Conservation (phyloP, 2,888 invertebrate genomes). For the Ditula angustiorana region DNA sequence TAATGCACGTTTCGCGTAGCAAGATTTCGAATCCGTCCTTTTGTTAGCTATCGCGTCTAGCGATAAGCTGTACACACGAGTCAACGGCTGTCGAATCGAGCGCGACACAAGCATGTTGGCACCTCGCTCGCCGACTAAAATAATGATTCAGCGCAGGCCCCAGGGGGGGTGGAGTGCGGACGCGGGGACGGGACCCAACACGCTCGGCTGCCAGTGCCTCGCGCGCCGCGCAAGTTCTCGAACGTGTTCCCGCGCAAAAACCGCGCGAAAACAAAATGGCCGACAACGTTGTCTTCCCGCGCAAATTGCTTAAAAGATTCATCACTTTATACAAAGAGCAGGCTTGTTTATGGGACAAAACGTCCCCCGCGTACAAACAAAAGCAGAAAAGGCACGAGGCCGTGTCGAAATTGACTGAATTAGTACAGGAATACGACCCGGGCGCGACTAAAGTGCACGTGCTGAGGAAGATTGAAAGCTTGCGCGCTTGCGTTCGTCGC, state of each 20-base stretch:
- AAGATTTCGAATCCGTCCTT: neutral
- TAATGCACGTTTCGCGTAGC: neutral
- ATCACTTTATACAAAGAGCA: slow-evolving; percentile 65
- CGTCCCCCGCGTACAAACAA: slow-evolving; percentile 61
- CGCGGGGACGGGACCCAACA: slow-evolving; percentile 27
- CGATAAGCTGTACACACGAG: slow-evolving; percentile 30
- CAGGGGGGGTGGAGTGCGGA: slow-evolving; percentile 16
- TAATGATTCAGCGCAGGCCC: slow-evolving; percentile 23
- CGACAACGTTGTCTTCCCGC: slow-evolving; percentile 67
- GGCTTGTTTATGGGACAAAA: slow-evolving; percentile 70
- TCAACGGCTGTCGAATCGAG: slow-evolving; percentile 21
- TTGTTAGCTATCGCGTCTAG: neutral
- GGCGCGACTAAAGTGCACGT: slow-evolving; percentile 73
- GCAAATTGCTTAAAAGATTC: slow-evolving; percentile 67
- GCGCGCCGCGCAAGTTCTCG: slow-evolving; percentile 71
- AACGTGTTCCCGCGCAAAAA: slow-evolving; percentile 49
- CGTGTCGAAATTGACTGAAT: slow-evolving; percentile 63
- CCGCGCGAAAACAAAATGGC: slow-evolving; percentile 54
- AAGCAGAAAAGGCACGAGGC: slow-evolving; percentile 68
- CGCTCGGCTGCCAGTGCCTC: slow-evolving; percentile 58
- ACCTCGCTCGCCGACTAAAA: slow-evolving; percentile 24
- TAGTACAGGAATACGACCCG: slow-evolving; percentile 70
- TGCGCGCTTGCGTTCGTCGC: slow-evolving; percentile 73
- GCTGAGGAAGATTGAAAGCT: slow-evolving; percentile 74
- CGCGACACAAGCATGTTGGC: slow-evolving; percentile 33